Evolutionary conservation across 2,888 invertebrate species (phyloP).

Genomic region (Acronicta aceris): DNA sequence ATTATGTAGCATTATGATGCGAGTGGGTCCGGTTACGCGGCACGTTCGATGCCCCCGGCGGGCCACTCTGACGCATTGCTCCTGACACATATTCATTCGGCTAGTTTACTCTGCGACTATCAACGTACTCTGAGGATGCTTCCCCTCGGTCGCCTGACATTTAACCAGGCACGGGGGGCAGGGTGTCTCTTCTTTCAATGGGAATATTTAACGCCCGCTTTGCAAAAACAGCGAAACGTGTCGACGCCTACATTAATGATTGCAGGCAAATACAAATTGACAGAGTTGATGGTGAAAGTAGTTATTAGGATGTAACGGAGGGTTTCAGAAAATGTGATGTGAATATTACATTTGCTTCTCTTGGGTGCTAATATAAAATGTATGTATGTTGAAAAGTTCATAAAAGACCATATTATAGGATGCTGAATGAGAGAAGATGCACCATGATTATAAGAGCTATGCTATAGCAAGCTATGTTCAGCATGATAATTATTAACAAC

Average conservation of each 20-base stretch:
- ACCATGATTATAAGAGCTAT: too few relatives aligned
- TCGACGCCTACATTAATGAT: slow-evolving; percentile 76
- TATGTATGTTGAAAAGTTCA: slow-evolving; percentile 47
- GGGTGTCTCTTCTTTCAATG: slow-evolving; percentile 45
- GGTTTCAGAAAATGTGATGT: slow-evolving; percentile 77
- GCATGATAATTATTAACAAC: too few relatives aligned
- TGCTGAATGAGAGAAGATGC: too few relatives aligned
- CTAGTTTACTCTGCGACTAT: slow-evolving; percentile 73
- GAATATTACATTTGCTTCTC: slow-evolving; percentile 77
- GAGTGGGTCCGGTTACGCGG: slow-evolving; percentile 83
- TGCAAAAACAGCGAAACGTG: slow-evolving; percentile 67
- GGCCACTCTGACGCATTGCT: slow-evolving; percentile 81
- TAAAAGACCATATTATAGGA: too few relatives aligned
- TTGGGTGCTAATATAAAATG: slow-evolving; percentile 60
- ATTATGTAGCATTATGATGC: slow-evolving; percentile 87
- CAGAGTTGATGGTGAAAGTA: slow-evolving; percentile 81
- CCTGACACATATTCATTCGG: slow-evolving; percentile 85
- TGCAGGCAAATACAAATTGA: slow-evolving; percentile 87
- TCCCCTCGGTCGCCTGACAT: slow-evolving; percentile 56
- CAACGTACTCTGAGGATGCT: slow-evolving; percentile 55
- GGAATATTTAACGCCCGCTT: slow-evolving; percentile 44
- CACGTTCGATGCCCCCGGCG: slow-evolving; percentile 78
- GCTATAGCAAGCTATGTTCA: too few relatives aligned
- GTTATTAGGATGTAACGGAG: slow-evolving; percentile 80
- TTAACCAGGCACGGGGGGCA: slow-evolving; percentile 49